Conservation (phyloP, 1,140 invertebrate species). For the Acyrthosiphon pisum region DNA sequence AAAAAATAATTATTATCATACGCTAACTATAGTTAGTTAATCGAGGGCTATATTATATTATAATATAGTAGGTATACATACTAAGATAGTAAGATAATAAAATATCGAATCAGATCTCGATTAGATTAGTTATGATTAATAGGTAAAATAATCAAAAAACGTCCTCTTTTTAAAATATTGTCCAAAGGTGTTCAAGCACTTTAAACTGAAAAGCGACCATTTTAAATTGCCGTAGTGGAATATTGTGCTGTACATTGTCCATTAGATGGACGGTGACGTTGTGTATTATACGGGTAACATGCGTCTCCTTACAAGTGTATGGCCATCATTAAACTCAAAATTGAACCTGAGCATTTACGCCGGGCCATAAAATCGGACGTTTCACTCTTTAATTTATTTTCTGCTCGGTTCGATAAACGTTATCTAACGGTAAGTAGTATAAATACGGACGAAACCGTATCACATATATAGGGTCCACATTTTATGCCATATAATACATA, state of each 20-base stretch:
- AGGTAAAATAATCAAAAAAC: no score
- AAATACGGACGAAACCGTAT: neutral
- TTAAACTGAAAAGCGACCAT: no score
- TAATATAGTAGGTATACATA: no score
- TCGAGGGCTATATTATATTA: no score
- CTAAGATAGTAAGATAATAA: no score
- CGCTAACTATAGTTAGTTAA: no score
- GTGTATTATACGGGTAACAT: neutral
- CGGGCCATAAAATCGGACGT: neutral
- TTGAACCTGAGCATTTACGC: neutral
- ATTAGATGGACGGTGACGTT: neutral
- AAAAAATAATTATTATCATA: no score
- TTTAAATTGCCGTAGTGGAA: no score
- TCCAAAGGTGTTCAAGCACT: neutral
- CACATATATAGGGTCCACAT: neutral
- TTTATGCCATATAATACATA: neutral
- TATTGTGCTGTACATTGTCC: neutral
- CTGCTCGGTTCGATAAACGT: neutral
- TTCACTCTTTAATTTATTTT: neutral
- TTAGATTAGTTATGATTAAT: no score
- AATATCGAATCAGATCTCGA: no score
- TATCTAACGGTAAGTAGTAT: neutral
- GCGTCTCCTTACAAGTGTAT: neutral
- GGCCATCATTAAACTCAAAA: neutral
- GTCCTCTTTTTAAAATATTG: neutral